Conservation (phyloP, 1,140 invertebrate genomes). For the Macrobrachium rosenbergii region DNA sequence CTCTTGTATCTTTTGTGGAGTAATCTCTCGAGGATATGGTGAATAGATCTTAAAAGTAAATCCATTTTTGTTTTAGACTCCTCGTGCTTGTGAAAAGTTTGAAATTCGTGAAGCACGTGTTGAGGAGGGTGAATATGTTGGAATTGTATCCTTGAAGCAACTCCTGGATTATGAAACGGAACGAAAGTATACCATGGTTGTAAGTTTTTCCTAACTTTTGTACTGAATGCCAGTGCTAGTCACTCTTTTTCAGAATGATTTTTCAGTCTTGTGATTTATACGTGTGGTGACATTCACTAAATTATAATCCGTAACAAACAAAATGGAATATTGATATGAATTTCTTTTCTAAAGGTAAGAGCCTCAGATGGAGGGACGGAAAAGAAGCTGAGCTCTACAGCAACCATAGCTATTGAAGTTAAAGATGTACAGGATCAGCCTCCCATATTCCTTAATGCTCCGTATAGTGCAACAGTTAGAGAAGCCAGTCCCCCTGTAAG, state of each 20-base stretch:
- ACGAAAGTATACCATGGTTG: slow-evolving; percentile 78
- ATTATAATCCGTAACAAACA: not conserved
- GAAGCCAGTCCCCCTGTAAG: slow-evolving; percentile 79
- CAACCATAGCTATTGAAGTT: slow-evolving; percentile 81
- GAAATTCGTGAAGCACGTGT: slow-evolving; percentile 71
- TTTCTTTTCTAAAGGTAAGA: slow-evolving; percentile 69
- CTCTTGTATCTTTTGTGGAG: not conserved
- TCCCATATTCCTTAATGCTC: slow-evolving; percentile 83
- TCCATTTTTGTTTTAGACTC: slow-evolving; percentile 66
- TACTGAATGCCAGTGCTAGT: not conserved
- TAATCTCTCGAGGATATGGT: not conserved
- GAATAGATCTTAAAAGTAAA: not conserved
- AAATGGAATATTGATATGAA: slow-evolving; percentile 10
- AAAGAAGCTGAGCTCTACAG: slow-evolving; percentile 76
- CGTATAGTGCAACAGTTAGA: slow-evolving; percentile 81
- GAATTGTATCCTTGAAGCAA: slow-evolving; percentile 76
- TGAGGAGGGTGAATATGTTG: slow-evolving; percentile 79
- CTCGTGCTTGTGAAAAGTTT: slow-evolving; percentile 68
- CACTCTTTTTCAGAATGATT: not conserved
- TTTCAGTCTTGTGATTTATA: not conserved
- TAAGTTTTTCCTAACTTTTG: slow-evolving; percentile 20
- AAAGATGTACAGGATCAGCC: slow-evolving; percentile 86
- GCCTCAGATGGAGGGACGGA: slow-evolving; percentile 76
- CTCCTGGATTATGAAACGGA: slow-evolving; percentile 82
- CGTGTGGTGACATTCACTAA: slow-evolving; percentile 55